Base-by-base conservation (phyloP, 2,888 invertebrate species). In the Nyleta sp. region DNA sequence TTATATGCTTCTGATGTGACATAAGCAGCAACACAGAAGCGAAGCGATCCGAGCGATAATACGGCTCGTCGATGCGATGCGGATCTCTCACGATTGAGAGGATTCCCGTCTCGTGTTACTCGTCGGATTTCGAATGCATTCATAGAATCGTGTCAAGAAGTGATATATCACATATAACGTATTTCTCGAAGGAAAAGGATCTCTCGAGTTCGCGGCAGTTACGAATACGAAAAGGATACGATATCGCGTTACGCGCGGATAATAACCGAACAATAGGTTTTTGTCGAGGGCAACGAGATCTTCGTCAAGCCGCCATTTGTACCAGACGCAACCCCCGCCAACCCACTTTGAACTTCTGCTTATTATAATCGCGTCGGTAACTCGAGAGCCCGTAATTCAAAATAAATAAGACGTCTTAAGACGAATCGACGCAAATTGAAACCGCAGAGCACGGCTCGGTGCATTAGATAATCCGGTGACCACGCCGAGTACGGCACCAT, bases 231-330 rank as follows among this genome's bases (percentile, higher is more conserved):
- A 81, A 83, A 84, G 83, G 80, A 85, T 80, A 75, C 76, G 84
- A 80, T 86, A 85, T 86, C 86, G 80, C 73, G 83, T 86, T 86
- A 83, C 86, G 74, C 75, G 83, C 44, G 52, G 72, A 86, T 85
- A 87, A 84, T 83, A 84, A 85, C 84, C 83, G 84, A 70, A 87
- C 85, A 86, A 86, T 87, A 68, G 84, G 48, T 81, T 84, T 84
- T 86, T 86, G 84, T 85, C 76, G 81, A 81, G 81, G 80, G 80
- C 60, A 60, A 72, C 75, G 57, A 75, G 78, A 71, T 74, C 82
- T 83, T 86, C 85, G 87, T 86, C 84, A 83, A 80, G 81, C 64
- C 80, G 65, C 82, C 72, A 83, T 86, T 84, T 84, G 81, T 83
- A 81, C 77, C 79, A 80, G 78, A 77, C 72, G 81, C 60, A 60